These are phyloP conservation scores for Helleia helle DNA, from an alignment of 2,888 invertebrate genomes.

Conservation along the genomic window DNA sequence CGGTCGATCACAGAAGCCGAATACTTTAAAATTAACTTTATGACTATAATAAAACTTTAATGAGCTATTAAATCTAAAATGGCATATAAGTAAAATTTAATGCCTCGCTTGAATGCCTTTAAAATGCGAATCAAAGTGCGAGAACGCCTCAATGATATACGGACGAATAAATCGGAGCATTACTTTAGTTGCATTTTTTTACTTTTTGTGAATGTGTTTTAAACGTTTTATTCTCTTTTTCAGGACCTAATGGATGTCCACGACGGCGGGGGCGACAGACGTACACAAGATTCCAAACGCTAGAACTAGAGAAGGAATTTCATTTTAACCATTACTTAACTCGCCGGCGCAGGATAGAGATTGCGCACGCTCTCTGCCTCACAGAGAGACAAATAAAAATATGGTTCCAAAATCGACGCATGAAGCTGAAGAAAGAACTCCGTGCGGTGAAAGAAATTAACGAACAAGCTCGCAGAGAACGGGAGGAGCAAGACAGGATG, in stretches of 20 bases:
- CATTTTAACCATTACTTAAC: constrained; percentile 98
- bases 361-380: constrained; percentile 95
- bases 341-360: constrained; percentile 95
- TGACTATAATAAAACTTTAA: constrained; percentile 65
- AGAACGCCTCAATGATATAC: constrained; percentile 47
- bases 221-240: constrained; percentile 45
- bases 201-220: constrained; percentile 10
- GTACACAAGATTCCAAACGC: constrained; percentile 97
- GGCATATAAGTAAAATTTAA: constrained; percentile 71
- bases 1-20: constrained; percentile 59
- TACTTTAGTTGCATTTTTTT: constrained; percentile 17
- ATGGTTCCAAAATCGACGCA: constrained; percentile 97
- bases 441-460: constrained; percentile 96
- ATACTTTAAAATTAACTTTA: constrained; percentile 69
- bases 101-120: constrained; percentile 52
- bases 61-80: constrained; percentile 67
- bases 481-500: constrained; percentile 93
- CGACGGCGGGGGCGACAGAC: constrained; percentile 96
- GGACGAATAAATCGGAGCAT: constrained; percentile 49
- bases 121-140: constrained; percentile 43
- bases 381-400: constrained; percentile 98
- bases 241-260: constrained; percentile 97
- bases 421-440: constrained; percentile 97
- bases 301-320: constrained; percentile 98
- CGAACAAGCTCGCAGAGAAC: constrained; percentile 92